phyloP scores from a whole-genome alignment of 2,888 invertebrate species.

The Sinodicranocentrus sp. region DNA sequence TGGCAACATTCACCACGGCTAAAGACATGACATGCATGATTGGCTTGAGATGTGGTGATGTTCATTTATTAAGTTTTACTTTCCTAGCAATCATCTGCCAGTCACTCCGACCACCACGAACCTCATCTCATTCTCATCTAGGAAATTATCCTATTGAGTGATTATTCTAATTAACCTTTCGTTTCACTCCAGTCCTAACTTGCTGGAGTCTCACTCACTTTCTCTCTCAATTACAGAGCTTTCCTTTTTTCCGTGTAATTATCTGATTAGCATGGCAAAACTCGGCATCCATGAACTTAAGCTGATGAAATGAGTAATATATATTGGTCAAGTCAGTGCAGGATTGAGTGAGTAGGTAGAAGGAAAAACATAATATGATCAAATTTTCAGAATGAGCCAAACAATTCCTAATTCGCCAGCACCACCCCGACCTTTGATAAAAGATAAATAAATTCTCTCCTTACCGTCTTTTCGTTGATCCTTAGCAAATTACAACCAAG shows the following conservation, averaged over 20 bases:
- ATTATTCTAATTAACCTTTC: constrained; percentile 65
- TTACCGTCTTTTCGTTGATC: too few relatives aligned
- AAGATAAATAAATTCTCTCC: too few relatives aligned
- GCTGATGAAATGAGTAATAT: too few relatives aligned
- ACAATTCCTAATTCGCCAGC: too few relatives aligned
- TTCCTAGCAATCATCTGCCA: constrained; percentile 54
- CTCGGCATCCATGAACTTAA: too few relatives aligned
- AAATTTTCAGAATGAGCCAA: too few relatives aligned
- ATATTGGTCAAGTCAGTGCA: too few relatives aligned
- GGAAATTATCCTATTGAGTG: constrained; percentile 59
- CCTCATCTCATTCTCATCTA: constrained; percentile 61
- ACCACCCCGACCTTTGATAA: too few relatives aligned
- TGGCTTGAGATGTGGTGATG: constrained; percentile 41
- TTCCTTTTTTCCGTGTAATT: neutral
- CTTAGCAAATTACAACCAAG: too few relatives aligned
- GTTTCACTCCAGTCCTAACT: neutral
- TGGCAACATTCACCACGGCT: constrained; percentile 40
- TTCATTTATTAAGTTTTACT: constrained; percentile 55
- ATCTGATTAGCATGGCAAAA: neutral
- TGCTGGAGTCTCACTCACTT: neutral
- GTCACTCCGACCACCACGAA: constrained; percentile 36
- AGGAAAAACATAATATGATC: too few relatives aligned
- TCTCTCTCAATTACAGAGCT: constrained; percentile 5
- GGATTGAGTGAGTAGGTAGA: too few relatives aligned
- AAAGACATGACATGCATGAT: constrained; percentile 48